Base-by-base conservation (phyloP, 2,888 invertebrate genomes). In the Dryobota labecula region DNA sequence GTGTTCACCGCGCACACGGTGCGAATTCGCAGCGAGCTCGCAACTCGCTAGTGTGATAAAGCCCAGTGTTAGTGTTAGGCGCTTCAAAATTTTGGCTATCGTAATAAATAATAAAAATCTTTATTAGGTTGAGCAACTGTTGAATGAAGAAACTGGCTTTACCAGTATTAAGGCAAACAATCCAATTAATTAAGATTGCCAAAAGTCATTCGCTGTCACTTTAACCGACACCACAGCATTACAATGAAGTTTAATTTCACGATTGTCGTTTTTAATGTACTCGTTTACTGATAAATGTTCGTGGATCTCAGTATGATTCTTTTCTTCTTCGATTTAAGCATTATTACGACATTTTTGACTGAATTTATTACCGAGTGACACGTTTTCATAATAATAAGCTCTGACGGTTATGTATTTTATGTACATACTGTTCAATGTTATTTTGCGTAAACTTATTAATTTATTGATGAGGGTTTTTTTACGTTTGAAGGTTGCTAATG, bases 201-300 rank as follows among this genome's bases (percentile, higher is more conserved):
- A 73, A 79, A 66, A 56, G 41, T 49, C 47, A 49, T 38, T 30
- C 11, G 8, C 36, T 64, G 80, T 80, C 75, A 58, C 36, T 65
- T 45, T 7, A 9, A 58, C 1, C n/a, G 49, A 18, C 43, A 18
- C 43, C 30, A 20, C 18, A 56, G 11, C 33, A 41, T 73, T 13
- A 83, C 60, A 74, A 79, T 73, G 64, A 30, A 45, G 51, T 56
- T 53, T 53, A 80, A 83, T 75, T 83, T 66, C 62, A 60, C 51
- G 41, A 60, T 58, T 49, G 68, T 58, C 61, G 15, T 45, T 9
- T 61, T 63, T 72, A 60, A 78, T 70, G 51, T 24, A 53, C 30
- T 61, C 33, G 47, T 62, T 45, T 27, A 20, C 24, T 80, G 75
- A 74, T 61, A 64, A 60, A 70, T 80, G 64, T 45, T 57, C 47